A percentile compares a stretch with the other conserved stretches of the same genome.
Conservation (phyloP, 2,113 vertebrate species). For the Xiphophorus hellerii region DNA sequence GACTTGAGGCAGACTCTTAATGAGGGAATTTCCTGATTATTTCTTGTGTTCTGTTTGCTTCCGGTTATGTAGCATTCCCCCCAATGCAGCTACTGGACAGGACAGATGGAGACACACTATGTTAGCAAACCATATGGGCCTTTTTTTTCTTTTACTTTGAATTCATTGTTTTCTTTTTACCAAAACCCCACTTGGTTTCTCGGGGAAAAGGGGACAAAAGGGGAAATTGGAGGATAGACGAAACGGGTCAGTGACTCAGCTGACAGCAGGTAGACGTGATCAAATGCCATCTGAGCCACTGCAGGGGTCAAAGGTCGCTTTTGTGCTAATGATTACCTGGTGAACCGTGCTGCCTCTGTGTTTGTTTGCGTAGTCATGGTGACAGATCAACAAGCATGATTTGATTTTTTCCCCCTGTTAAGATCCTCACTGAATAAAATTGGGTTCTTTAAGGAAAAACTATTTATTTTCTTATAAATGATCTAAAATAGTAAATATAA, state of each 20-base stretch:
- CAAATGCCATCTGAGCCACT: constrained; percentile 51
- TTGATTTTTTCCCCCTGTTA: not conserved
- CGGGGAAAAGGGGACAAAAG: too few relatives aligned
- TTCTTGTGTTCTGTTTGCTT: constrained; percentile 17
- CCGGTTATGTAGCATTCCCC: constrained; percentile 13
- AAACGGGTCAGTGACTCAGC: constrained; percentile 27
- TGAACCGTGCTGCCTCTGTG: constrained; percentile 31
- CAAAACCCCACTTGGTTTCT: not conserved
- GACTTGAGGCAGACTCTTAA: constrained; percentile 15
- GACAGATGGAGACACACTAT: not conserved
- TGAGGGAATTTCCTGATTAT: constrained; percentile 44
- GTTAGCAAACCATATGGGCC: not conserved
- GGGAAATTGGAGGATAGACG: not conserved
- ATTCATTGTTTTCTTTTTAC: not conserved
- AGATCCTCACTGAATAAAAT: not conserved
- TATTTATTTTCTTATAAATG: not conserved
- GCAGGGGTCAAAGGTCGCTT: constrained; percentile 56
- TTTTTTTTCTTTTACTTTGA: constrained; percentile 1
- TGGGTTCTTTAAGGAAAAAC: not conserved
- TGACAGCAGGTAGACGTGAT: constrained; percentile 63
- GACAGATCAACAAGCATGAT: constrained; percentile 22
- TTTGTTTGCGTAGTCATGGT: constrained; percentile 56
- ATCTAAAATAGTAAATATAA: not conserved
- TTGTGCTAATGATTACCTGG: constrained; percentile 57
- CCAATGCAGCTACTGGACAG: not conserved